Conservation (phyloP, 2,797 vertebrate species). For the Danio tinwini region DNA sequence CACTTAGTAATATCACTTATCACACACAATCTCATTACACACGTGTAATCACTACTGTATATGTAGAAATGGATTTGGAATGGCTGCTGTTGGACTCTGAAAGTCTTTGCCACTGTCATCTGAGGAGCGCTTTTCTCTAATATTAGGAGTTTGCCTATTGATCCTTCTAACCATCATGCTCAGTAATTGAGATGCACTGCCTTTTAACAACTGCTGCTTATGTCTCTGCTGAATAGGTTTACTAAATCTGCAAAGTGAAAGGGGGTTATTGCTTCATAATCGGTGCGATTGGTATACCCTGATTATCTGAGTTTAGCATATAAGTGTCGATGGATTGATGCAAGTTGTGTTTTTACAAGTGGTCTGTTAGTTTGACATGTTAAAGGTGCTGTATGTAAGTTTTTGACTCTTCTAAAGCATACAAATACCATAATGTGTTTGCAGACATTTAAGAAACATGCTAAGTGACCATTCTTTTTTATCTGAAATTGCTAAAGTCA, state of each 20-base stretch:
- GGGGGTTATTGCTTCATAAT: slow-evolving; percentile 72
- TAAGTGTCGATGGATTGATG: slow-evolving; percentile 12
- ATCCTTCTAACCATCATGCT: slow-evolving; percentile 74
- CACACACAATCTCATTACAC: slow-evolving; percentile 78
- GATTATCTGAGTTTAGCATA: slow-evolving; percentile 22
- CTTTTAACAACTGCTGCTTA: slow-evolving; percentile 80
- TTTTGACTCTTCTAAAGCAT: no score
- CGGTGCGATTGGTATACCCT: slow-evolving; percentile 59
- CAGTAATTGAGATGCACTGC: slow-evolving; percentile 75
- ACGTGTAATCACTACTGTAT: slow-evolving; percentile 80
- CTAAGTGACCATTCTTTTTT: no score
- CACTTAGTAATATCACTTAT: slow-evolving; percentile 76
- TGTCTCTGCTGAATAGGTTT: slow-evolving; percentile 79
- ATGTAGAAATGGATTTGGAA: slow-evolving; percentile 82
- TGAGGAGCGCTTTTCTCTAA: slow-evolving; percentile 72
- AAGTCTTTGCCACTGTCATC: slow-evolving; percentile 73
- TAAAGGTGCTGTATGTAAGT: no score
- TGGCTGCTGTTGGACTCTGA: slow-evolving; percentile 75
- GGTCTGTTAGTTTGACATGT: not conserved
- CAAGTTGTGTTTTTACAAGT: not conserved
- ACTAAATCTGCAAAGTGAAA: slow-evolving; percentile 77
- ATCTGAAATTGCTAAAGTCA: no score
- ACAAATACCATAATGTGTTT: no score
- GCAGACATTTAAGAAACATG: no score
- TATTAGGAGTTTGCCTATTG: slow-evolving; percentile 80